Percentiles rank a stretch among this genome's conserved stretches.
Evolutionary conservation across 2,797 vertebrate genomes (phyloP).

Genomic region (Nothura maculosa): DNA sequence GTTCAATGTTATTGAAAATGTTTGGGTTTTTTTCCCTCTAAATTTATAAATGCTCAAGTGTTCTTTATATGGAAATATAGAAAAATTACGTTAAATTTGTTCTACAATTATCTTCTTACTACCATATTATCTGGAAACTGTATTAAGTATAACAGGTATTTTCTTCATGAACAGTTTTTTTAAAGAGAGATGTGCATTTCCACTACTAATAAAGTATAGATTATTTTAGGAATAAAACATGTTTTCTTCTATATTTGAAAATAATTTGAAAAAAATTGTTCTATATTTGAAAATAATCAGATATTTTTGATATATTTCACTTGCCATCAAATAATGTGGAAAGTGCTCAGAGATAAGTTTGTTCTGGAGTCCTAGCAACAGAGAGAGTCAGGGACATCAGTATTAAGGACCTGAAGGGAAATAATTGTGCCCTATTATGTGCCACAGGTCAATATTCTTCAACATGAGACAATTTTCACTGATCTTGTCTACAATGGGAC

Average conservation of each 20-base stretch:
- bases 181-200: background rate
- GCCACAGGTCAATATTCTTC: background rate
- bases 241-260: background rate
- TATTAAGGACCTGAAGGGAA: background rate
- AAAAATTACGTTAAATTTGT: background rate
- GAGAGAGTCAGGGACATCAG: background rate
- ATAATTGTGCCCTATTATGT: background rate
- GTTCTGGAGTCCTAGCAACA: background rate
- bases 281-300: background rate
- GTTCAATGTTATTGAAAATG: background rate
- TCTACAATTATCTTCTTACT: background rate
- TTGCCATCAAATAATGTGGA: background rate
- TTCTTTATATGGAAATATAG: background rate
- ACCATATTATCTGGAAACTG: background rate
- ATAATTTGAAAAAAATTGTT: no score
- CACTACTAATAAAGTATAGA: background rate
- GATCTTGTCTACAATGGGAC: background rate
- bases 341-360: background rate
- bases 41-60: background rate
- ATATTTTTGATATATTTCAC: background rate
- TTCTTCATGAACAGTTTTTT: fast-evolving
- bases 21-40: background rate
- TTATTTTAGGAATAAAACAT: background rate
- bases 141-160: background rate
- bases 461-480: background rate